Evolutionary conservation across 2,113 vertebrate genomes (phyloP).

Genomic region (Toxotes chatareus): DNA sequence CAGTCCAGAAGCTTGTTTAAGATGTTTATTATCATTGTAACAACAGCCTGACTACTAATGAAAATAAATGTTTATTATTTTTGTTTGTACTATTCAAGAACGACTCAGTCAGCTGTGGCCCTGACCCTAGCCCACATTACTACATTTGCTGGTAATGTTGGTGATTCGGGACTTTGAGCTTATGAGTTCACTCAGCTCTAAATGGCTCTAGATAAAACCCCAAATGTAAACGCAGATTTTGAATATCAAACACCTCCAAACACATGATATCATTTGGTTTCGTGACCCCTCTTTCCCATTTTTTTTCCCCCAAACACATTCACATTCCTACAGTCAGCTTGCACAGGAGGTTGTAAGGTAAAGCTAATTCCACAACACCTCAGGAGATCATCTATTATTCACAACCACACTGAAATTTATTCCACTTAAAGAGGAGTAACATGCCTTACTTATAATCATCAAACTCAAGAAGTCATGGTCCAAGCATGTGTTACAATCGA

Average conservation of each 20-base stretch:
- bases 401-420: constrained; percentile 56
- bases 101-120: no score
- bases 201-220: constrained; percentile 29
- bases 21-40: no score
- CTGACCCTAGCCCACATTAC: background rate
- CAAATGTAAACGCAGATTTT: constrained; percentile 9
- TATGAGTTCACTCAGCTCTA: constrained; percentile 20
- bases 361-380: constrained; percentile 60
- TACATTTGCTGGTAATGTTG: constrained; percentile 12
- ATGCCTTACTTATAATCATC: constrained; percentile 43
- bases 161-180: constrained; percentile 45
- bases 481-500: background rate
- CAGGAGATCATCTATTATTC: constrained; percentile 69
- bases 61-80: no score
- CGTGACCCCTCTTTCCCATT: constrained; percentile 19
- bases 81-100: no score
- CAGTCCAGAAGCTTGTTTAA: no score
- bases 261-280: constrained; percentile 48
- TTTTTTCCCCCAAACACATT: background rate
- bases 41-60: no score
- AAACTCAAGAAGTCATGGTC: constrained; percentile 31
- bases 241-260: constrained; percentile 21
- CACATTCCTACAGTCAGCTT: constrained; percentile 45
- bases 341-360: constrained; percentile 46
- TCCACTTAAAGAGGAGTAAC: constrained; percentile 49